phyloP scores from a whole-genome alignment of 2,797 vertebrate species.

The Cirrhinus molitorella region DNA sequence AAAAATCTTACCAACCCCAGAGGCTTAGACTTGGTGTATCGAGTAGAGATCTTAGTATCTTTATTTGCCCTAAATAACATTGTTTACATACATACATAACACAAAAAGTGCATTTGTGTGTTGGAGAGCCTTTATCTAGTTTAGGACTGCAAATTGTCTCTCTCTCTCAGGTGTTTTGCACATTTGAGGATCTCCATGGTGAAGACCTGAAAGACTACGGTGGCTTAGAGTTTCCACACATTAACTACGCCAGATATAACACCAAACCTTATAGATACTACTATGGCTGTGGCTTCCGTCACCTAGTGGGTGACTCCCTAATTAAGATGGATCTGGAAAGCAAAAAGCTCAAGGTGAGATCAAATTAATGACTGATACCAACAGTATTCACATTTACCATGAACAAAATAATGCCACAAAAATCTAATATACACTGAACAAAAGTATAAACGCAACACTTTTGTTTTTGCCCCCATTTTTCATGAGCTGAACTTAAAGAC shows the following conservation, averaged over 20 bases:
- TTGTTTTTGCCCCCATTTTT: too few species aligned
- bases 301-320: slow-evolving; percentile 89
- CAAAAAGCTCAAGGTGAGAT: slow-evolving; percentile 85
- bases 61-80: not conserved
- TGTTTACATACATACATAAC: not conserved
- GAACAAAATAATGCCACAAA: not conserved
- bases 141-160: not conserved
- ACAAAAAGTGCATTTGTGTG: not conserved
- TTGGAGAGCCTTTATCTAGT: not conserved
- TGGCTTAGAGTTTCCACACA: slow-evolving; percentile 93
- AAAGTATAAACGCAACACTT: too few species aligned
- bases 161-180: slow-evolving; percentile 85
- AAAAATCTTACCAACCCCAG: not conserved
- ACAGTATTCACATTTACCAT: not conserved
- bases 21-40: not conserved
- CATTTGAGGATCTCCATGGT: slow-evolving; percentile 85
- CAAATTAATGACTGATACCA: not conserved
- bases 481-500: too few species aligned
- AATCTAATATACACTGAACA: too few species aligned
- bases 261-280: slow-evolving; percentile 87
- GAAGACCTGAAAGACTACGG: slow-evolving; percentile 82
- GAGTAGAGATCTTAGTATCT: not conserved
- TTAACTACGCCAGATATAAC: slow-evolving; percentile 85
- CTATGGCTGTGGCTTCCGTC: slow-evolving; percentile 91
- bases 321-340: slow-evolving; percentile 90